These are phyloP conservation scores for Leptinotarsa juncta DNA, from an alignment of 2,888 invertebrate species.

Conservation along the genomic window DNA sequence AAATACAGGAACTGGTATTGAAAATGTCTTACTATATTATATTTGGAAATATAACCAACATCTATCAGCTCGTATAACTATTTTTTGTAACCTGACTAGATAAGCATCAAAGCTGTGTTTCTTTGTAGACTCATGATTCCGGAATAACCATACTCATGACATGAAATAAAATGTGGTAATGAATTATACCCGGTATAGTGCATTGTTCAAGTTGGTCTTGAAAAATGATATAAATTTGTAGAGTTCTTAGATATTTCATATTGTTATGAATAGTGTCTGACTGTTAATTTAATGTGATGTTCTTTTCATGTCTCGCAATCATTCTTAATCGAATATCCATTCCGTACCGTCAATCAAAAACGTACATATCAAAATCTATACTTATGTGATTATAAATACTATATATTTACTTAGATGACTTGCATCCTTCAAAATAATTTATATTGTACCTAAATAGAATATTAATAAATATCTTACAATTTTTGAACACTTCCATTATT, in stretches of 20 bases:
- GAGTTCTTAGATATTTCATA: constrained; percentile 1
- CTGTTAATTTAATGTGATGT: not conserved
- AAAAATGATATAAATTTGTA: not conserved
- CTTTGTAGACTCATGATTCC: not conserved
- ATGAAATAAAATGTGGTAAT: too few species aligned
- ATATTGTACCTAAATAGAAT: constrained; percentile 38
- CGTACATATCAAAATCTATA: constrained; percentile 50
- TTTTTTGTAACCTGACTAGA: too few species aligned
- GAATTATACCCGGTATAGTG: too few species aligned
- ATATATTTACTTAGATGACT: constrained; percentile 35
- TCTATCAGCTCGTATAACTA: too few species aligned
- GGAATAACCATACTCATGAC: not conserved
- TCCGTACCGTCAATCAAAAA: constrained; percentile 25
- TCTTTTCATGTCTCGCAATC: constrained; percentile 3
- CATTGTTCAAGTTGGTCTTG: not conserved
- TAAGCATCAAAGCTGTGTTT: not conserved
- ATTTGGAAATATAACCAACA: too few species aligned
- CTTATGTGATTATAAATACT: constrained; percentile 47
- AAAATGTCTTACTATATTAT: too few species aligned
- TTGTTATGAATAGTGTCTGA: not conserved
- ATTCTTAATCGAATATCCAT: not conserved
- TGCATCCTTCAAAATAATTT: constrained; percentile 34
- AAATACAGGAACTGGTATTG: too few species aligned
- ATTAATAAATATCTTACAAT: constrained; percentile 29
- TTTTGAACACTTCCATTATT: not conserved